These are phyloP conservation scores for Scortum barcoo DNA, from an alignment of 2,113 vertebrate species.

Conservation along the genomic window DNA sequence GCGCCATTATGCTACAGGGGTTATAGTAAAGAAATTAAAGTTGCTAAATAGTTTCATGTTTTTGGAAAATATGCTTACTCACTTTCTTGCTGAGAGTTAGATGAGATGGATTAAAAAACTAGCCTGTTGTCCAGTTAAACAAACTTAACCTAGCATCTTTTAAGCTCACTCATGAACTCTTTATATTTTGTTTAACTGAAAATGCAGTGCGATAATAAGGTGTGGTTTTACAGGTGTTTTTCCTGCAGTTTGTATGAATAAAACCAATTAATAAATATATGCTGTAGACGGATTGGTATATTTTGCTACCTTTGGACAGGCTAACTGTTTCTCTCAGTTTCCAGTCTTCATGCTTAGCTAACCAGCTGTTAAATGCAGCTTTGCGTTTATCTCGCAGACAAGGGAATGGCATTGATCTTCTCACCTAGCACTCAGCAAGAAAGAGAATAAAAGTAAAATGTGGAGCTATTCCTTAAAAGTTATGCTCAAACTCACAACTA, in stretches of 20 bases:
- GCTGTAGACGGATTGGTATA: neutral
- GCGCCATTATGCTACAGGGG: neutral
- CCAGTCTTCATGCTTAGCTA: neutral
- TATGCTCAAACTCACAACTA: neutral
- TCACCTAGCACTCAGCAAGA: neutral
- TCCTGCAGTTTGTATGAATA: neutral
- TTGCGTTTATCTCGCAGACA: neutral
- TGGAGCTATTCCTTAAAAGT: slow-evolving; percentile 1
- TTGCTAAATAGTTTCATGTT: slow-evolving; percentile 8
- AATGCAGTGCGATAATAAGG: too few relatives aligned
- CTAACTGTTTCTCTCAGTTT: neutral
- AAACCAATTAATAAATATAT: neutral
- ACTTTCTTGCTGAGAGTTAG: neutral
- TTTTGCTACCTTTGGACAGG: neutral
- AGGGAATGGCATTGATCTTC: neutral
- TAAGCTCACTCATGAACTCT: too few relatives aligned
- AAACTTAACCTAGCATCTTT: too few relatives aligned
- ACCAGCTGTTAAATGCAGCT: neutral
- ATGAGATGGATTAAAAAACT: too few relatives aligned
- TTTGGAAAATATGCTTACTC: neutral
- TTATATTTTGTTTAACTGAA: too few relatives aligned
- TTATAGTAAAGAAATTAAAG: neutral
- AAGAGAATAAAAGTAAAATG: neutral
- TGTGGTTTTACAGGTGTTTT: too few relatives aligned
- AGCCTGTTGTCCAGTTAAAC: too few relatives aligned